Evolutionary conservation across 2,888 invertebrate species (phyloP).

Genomic region (Megalurothrips usitatus): DNA sequence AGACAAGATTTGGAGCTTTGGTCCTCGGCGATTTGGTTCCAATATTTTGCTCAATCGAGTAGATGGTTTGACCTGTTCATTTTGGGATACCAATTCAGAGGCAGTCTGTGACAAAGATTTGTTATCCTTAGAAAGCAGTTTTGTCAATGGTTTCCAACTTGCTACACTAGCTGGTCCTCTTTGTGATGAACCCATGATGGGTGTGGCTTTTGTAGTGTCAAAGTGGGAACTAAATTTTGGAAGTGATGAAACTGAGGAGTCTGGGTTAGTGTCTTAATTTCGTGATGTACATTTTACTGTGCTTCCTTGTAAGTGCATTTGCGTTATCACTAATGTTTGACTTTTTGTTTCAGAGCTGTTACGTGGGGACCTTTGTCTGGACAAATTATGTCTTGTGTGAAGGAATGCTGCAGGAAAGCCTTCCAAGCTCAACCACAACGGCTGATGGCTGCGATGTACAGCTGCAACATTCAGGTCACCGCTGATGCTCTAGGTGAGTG

Average conservation of each 20-base stretch:
- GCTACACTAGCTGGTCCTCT: constrained; percentile 85
- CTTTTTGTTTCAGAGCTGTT: constrained; percentile 40
- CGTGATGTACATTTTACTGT: constrained; percentile 17
- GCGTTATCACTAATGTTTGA: constrained; percentile 13
- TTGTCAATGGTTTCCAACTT: constrained; percentile 82
- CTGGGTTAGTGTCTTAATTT: constrained; percentile 48
- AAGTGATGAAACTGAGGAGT: constrained; percentile 45
- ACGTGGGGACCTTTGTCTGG: constrained; percentile 59
- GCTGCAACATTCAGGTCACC: constrained; percentile 74
- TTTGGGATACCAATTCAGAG: constrained; percentile 32
- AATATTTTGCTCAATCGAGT: constrained; percentile 85
- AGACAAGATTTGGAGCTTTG: constrained; percentile 83
- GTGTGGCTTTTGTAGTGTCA: constrained; percentile 85
- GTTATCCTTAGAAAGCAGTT: constrained; percentile 60
- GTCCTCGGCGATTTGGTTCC: constrained; percentile 81
- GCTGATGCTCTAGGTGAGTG: constrained; percentile 84
- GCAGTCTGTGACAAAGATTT: constrained; percentile 34
- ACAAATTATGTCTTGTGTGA: constrained; percentile 86
- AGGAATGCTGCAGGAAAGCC: constrained; percentile 80
- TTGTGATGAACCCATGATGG: constrained; percentile 96
- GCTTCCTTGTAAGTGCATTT: constrained; percentile 27
- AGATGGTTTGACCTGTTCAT: constrained; percentile 51
- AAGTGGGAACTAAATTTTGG: constrained; percentile 60
- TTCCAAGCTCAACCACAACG: constrained; percentile 86
- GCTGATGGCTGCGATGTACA: constrained; percentile 93